These are phyloP conservation scores for Eulemur mongoz DNA, from an alignment of 2,797 vertebrate genomes.

Conservation along the genomic window DNA sequence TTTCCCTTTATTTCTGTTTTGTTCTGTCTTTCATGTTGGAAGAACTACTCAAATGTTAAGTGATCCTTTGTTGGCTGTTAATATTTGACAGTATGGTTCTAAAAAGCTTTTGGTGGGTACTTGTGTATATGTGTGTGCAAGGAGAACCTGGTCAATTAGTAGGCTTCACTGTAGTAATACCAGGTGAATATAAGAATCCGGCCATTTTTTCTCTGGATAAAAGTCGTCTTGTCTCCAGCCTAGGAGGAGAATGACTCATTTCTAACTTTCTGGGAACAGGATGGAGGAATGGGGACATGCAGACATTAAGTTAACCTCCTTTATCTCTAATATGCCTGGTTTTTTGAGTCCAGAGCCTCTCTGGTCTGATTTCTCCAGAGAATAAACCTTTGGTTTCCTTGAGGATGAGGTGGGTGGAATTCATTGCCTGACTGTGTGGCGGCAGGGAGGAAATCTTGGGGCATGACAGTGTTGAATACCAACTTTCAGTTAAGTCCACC, in stretches of 20 bases:
- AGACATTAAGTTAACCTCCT: neutral
- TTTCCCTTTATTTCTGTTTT: neutral
- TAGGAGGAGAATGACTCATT: neutral
- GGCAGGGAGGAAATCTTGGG: neutral
- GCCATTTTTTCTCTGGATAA: neutral
- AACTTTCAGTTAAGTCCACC: neutral
- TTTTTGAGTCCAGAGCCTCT: neutral
- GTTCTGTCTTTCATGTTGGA: neutral
- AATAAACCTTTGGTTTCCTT: neutral
- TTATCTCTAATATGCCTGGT: neutral
- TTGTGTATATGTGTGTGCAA: neutral
- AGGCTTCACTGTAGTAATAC: neutral
- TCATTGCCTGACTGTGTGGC: neutral
- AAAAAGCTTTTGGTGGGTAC: neutral
- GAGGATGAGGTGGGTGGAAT: neutral
- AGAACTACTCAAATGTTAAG: slow-evolving; percentile 28
- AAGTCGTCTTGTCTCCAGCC: neutral
- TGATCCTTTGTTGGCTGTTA: neutral
- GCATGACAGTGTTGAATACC: neutral
- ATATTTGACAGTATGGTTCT: neutral
- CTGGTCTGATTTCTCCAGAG: neutral
- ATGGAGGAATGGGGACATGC: neutral
- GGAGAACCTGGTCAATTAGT: neutral
- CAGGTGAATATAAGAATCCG: neutral
- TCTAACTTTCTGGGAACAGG: neutral